Conservation (phyloP, 2,888 invertebrate genomes). For the Papilio protenor region DNA sequence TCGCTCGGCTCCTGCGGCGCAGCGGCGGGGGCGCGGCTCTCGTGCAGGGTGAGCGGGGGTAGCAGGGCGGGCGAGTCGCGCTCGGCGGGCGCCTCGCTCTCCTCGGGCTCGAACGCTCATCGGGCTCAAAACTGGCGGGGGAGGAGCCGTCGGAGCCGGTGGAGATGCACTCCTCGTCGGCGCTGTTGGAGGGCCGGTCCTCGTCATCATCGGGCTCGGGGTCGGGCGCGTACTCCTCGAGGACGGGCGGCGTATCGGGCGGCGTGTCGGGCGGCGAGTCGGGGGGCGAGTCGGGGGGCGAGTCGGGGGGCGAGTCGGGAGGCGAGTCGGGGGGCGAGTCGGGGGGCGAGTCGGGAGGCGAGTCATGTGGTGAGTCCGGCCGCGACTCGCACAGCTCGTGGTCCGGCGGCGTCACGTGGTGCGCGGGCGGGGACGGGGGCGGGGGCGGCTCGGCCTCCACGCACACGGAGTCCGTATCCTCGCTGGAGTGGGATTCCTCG, state of each 20-base stretch:
- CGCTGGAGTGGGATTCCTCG: slow-evolving; percentile 62
- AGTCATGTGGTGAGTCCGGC: no score
- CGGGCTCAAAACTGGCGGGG: slow-evolving; percentile 52
- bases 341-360: no score
- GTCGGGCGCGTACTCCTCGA: slow-evolving; percentile 61
- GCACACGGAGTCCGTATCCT: slow-evolving; percentile 56
- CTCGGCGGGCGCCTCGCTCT: slow-evolving; percentile 46
- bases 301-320: no score
- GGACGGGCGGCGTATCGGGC: slow-evolving; percentile 57
- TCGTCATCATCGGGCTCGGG: slow-evolving; percentile 51
- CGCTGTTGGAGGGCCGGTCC: slow-evolving; percentile 51
- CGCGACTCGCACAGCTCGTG: slow-evolving; percentile 56
- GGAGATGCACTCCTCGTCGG: slow-evolving; percentile 58
- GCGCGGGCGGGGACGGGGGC: slow-evolving; percentile 9
- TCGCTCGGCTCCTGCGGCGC: slow-evolving; percentile 36
- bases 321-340: no score
- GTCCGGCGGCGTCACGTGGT: slow-evolving; percentile 54
- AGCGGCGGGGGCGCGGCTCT: no score
- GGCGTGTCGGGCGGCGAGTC: slow-evolving; percentile 44
- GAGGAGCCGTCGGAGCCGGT: slow-evolving; percentile 59
- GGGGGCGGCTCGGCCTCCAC: slow-evolving; percentile 43
- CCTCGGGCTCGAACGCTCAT: slow-evolving; percentile 48
- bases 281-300: no score
- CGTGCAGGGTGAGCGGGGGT: no score
- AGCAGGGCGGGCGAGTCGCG: slow-evolving; percentile 41